These are phyloP conservation scores for Linnaemya tessellans DNA, from an alignment of 2,888 invertebrate species.

Conservation along the genomic window DNA sequence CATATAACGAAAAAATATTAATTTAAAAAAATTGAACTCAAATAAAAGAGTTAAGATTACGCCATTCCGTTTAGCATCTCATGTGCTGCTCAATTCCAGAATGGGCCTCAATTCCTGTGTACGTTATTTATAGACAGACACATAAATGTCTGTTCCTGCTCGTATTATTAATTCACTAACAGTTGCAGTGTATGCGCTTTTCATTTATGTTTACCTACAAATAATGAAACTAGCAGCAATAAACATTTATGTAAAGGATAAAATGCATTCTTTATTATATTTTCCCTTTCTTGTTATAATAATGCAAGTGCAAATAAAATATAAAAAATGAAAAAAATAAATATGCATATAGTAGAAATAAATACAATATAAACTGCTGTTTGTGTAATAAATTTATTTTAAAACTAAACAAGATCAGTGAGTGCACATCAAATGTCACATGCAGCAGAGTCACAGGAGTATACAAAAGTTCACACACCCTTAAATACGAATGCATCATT, in stretches of 20 bases:
- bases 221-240: conserved; percentile 17
- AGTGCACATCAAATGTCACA: conserved; percentile 29
- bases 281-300: not conserved
- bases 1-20: too few species aligned
- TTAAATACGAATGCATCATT: conserved; percentile 47
- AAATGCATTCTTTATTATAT: conserved; percentile 4
- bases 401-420: conserved; percentile 47
- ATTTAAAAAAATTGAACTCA: too few species aligned
- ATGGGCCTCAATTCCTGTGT: not conserved
- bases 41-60: too few species aligned
- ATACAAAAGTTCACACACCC: conserved; percentile 42
- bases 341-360: too few species aligned
- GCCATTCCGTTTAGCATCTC: too few species aligned
- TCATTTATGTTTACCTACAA: conserved; percentile 20
- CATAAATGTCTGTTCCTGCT: conserved; percentile 21
- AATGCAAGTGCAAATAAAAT: not conserved
- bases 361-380: conserved; percentile 6
- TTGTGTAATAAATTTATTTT: conserved; percentile 33
- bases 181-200: conserved; percentile 17
- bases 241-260: not conserved
- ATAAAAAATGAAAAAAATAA: not conserved
- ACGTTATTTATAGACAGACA: not conserved
- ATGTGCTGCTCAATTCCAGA: not conserved
- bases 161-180: conserved; percentile 28
- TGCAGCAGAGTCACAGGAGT: not conserved